Evolutionary conservation across 2,797 vertebrate genomes (phyloP), one percentile per base, ranked within the genome.

Genomic region (Luscinia luscinia): DNA sequence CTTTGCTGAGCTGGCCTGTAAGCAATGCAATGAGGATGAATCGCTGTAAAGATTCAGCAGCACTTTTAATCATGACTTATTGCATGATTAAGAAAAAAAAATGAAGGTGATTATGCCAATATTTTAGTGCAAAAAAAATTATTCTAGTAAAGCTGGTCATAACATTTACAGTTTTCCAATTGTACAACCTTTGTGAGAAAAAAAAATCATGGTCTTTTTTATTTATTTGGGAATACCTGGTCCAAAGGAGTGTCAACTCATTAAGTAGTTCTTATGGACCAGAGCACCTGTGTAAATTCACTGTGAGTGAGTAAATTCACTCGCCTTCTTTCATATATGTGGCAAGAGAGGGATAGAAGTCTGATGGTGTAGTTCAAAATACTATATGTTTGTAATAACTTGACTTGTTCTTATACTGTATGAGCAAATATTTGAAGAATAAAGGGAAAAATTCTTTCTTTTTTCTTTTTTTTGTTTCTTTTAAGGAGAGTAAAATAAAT

Each of bases 251-350:
- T 0, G 3, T 49, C 26, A 51, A 3, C 87, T 95, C 43, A 55
- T 16, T 17, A 24, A 87, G 12, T n/a, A 43, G 58, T 15, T 81
- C 58, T 69, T 76, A 51, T 9, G 20, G 73, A 80, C 26, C 20
- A 89, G n/a, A 68, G 6, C 75, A 87, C 51, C 41, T 83, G 36
- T 43, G 67, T 87, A 90, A 95, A 94, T 67, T 84, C 62, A 59
- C 21, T 43, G 12, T 45, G 19, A 45, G n/a, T 81, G 54, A 59
- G 78, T 59, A 59, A 69, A 81, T 69, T 81, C 21, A 20, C 10
- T 82, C 22, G 24, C 57, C 5, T 80, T 64, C 38, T 88, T 78
- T 81, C 32, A 23, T 40, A 59, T 41, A 30, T 21, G 17, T 52
- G 27, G 27, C 17, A 28, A 45, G 58, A 72, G 38, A 75, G 11